Base-by-base conservation (phyloP, 2,888 invertebrate species). In the Sinohyriopsis cumingii region DNA sequence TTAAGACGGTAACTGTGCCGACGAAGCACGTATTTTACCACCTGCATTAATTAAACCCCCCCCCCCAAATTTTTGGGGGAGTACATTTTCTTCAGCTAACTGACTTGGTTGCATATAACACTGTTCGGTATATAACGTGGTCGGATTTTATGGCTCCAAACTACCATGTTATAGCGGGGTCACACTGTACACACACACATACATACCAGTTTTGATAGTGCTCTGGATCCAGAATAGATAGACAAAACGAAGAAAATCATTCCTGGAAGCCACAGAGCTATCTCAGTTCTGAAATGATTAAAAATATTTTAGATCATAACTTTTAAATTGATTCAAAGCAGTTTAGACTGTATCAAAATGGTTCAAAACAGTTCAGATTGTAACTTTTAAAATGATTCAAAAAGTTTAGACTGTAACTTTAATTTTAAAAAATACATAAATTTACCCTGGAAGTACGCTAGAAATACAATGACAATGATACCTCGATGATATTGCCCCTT, bases 141-240 rank as follows among this genome's bases (percentile, higher is more conserved):
- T n/a, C n/a, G n/a, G n/a, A n/a, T n/a, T n/a, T n/a, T n/a, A n/a
- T n/a, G n/a, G n/a, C n/a, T n/a, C n/a, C n/a, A n/a, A n/a, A n/a
- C n/a, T n/a, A n/a, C n/a, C n/a, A n/a, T n/a, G n/a, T n/a, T n/a
- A n/a, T n/a, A n/a, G n/a, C n/a, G n/a, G n/a, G n/a, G n/a, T n/a
- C n/a, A n/a, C n/a, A n/a, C n/a, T n/a, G n/a, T n/a, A n/a, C 25
- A 25, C 4, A 1, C 25, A 25, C 4, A 1, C 5, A n/a, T 24
- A 75, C 81, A 71, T 75, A 86, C 86, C 78, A 86, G 63, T 64
- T 71, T 82, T 55, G 86, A 82, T 7, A 87, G 69, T 20, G 84
- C 86, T 67, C 81, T 84, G 15, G 86, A 86, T 15, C 85, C 86
- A 5, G 87, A 82, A 68, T 87, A 87, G 54, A 86, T 86, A 24